Conservation (phyloP, 2,888 invertebrate species). For the Orthonevra nobilis region DNA sequence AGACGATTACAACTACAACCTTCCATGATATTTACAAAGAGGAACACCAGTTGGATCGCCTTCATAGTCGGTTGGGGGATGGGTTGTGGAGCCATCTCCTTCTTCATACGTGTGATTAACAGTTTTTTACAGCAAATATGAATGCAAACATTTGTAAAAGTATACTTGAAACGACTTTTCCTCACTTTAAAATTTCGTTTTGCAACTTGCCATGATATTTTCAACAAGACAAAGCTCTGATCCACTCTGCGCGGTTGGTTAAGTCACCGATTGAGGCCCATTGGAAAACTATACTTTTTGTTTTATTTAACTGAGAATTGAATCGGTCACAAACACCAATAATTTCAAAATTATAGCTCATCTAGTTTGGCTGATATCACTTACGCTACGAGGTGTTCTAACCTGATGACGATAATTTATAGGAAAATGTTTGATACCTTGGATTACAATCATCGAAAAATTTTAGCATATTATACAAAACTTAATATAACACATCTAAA, state of each 20-base stretch:
- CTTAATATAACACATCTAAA: too few species aligned
- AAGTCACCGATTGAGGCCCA: not conserved
- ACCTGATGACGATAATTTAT: too few species aligned
- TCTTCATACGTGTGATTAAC: not conserved
- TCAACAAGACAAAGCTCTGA: not conserved
- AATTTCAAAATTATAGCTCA: too few species aligned
- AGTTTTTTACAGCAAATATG: not conserved
- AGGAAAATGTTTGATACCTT: too few species aligned
- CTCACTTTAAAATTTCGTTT: not conserved
- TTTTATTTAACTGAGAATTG: too few species aligned
- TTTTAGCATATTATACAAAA: too few species aligned
- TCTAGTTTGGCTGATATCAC: not conserved
- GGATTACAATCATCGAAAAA: too few species aligned
- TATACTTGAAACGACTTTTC: not conserved
- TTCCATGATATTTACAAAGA: not conserved
- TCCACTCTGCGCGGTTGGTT: not conserved
- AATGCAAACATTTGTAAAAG: not conserved
- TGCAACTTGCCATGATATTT: not conserved
- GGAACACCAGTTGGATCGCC: too few species aligned
- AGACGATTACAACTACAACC: not conserved
- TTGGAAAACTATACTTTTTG: not conserved
- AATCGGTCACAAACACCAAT: too few species aligned
- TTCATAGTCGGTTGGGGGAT: too few species aligned
- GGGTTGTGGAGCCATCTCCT: not conserved
- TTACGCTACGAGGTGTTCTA: slow-evolving; percentile 14